A percentile compares a stretch with the other conserved stretches of the same genome.
Conservation (phyloP, 2,113 vertebrate genomes). For the Zootoca vivipara region DNA sequence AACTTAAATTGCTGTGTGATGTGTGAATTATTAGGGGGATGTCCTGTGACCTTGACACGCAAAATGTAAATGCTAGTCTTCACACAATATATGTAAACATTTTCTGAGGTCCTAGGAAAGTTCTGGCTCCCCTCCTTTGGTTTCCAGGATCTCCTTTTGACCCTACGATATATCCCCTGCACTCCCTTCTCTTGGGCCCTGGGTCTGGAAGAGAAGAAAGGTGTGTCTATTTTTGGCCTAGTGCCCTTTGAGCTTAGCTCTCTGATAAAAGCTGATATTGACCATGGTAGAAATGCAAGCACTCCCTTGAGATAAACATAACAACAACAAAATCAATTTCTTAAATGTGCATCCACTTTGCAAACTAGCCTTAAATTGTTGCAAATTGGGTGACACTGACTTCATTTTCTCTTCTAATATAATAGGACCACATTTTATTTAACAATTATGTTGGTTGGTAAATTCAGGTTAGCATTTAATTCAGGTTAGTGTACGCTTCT, state of each 20-base stretch:
- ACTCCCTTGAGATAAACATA: not conserved
- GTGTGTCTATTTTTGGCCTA: not conserved
- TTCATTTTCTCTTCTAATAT: slow-evolving; percentile 20
- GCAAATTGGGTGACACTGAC: not conserved
- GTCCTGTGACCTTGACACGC: too few relatives aligned
- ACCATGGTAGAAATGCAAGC: not conserved
- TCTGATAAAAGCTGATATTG: not conserved
- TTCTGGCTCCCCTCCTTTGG: too few relatives aligned
- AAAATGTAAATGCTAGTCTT: too few relatives aligned
- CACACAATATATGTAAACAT: too few relatives aligned
- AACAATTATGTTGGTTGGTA: slow-evolving; percentile 6
- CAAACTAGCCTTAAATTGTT: not conserved
- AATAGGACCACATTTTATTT: slow-evolving; percentile 27
- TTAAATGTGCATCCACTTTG: not conserved
- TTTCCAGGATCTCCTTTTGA: too few relatives aligned
- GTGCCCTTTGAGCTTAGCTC: not conserved
- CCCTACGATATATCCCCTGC: too few relatives aligned
- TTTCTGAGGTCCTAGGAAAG: too few relatives aligned
- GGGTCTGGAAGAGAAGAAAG: not conserved
- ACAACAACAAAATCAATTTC: not conserved
- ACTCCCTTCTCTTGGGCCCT: not conserved
- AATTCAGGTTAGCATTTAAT: slow-evolving; percentile 34
- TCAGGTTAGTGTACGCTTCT: slow-evolving; percentile 5
- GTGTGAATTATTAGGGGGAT: too few relatives aligned
- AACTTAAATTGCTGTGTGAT: too few relatives aligned